phyloP scores from a whole-genome alignment of 2,797 vertebrate species.

The Myotis vivesi region DNA sequence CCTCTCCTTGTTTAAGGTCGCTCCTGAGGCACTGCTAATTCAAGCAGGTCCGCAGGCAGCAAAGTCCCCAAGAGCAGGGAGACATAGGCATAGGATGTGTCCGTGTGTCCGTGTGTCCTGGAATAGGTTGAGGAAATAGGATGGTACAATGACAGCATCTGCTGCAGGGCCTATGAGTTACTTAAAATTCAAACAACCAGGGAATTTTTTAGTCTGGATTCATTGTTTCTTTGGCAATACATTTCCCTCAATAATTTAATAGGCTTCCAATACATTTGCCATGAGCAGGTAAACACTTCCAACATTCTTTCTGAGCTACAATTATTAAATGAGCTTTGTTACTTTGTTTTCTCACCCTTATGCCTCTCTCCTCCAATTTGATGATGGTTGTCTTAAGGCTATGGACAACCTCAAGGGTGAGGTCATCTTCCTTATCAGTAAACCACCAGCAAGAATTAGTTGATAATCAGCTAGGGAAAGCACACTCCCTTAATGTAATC shows the following conservation, averaged over 20 bases:
- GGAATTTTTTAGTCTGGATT: background rate
- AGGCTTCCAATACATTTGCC: slow-evolving; percentile 13
- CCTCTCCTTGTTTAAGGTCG: background rate
- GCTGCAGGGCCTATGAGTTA: background rate
- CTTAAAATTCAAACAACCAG: background rate
- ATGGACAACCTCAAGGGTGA: background rate
- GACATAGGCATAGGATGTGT: background rate
- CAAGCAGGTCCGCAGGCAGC: background rate
- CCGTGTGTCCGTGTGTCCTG: background rate
- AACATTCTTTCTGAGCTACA: background rate
- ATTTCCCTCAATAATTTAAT: slow-evolving; percentile 9
- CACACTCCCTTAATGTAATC: slow-evolving; percentile 1
- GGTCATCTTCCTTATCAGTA: slow-evolving; percentile 38
- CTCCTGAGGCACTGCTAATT: background rate
- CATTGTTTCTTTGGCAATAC: background rate
- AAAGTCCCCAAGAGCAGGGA: background rate
- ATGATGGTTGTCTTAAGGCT: background rate
- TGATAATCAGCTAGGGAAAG: slow-evolving; percentile 31
- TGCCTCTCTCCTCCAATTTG: background rate
- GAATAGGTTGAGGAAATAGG: background rate
- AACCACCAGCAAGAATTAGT: slow-evolving; percentile 3
- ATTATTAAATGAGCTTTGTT: background rate
- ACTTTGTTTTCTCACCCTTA: background rate
- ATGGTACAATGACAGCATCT: background rate
- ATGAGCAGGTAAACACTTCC: background rate